Conservation (phyloP, 2,888 invertebrate genomes). For the Ceriagrion tenellum region DNA sequence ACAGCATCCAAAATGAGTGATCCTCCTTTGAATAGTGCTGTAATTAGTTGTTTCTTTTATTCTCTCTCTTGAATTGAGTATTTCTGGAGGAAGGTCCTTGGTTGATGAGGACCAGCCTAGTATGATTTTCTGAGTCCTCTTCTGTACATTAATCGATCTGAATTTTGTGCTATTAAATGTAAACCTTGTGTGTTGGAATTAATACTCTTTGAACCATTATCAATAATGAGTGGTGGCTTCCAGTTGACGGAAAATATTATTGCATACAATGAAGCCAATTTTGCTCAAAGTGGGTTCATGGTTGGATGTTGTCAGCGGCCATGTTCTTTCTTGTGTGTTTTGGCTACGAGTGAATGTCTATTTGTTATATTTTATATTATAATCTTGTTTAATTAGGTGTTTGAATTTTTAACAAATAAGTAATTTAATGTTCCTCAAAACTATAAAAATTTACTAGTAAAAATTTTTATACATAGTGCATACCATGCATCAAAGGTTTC, state of each 20-base stretch:
- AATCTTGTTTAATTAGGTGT: slow-evolving; percentile 60
- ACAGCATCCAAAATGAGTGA: slow-evolving; percentile 37
- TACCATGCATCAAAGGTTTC: slow-evolving; percentile 52
- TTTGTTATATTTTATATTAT: slow-evolving; percentile 64
- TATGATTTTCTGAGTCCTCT: not conserved
- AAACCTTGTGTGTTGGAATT: not conserved
- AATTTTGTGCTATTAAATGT: not conserved
- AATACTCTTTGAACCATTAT: not conserved
- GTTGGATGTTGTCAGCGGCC: slow-evolving; percentile 42
- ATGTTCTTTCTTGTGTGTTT: slow-evolving; percentile 46
- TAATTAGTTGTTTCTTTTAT: not conserved
- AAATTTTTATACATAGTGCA: slow-evolving; percentile 54
- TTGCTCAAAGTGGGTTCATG: slow-evolving; percentile 44
- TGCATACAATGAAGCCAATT: slow-evolving; percentile 1
- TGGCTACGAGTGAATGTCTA: slow-evolving; percentile 45
- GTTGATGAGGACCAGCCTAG: not conserved
- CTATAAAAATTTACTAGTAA: slow-evolving; percentile 50
- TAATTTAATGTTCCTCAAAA: slow-evolving; percentile 62
- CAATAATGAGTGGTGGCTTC: not conserved
- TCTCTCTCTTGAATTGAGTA: not conserved
- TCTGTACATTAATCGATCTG: not conserved
- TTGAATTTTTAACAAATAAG: slow-evolving; percentile 56
- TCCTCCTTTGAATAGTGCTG: slow-evolving; percentile 21
- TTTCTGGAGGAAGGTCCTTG: not conserved
- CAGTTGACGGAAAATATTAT: not conserved